Conservation (phyloP, 2,113 vertebrate genomes). For the Genyomyrus donnyi region DNA sequence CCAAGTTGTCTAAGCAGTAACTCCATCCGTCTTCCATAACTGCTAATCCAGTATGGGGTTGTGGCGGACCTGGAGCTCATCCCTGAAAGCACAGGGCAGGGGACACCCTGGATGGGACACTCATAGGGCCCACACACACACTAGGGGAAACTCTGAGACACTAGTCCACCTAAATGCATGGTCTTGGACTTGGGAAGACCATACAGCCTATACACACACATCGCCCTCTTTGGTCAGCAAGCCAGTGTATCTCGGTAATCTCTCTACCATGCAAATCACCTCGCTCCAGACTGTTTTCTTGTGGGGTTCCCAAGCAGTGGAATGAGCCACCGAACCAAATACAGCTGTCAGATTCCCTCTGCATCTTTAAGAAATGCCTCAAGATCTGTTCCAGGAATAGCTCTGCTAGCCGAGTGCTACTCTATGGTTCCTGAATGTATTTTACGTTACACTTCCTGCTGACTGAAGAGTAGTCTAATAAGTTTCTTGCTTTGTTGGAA, state of each 20-base stretch:
- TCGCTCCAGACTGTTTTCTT: not conserved
- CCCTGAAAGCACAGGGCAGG: not conserved
- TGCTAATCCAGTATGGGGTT: not conserved
- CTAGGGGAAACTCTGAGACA: not conserved
- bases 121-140: not conserved
- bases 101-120: not conserved
- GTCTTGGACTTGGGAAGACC: not conserved
- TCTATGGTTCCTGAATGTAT: not conserved
- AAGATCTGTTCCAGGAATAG: not conserved
- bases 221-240: not conserved
- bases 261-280: not conserved
- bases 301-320: not conserved
- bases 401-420: not conserved
- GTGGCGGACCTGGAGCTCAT: not conserved
- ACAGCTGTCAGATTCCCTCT: not conserved
- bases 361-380: not conserved
- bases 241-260: not conserved
- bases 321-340: not conserved
- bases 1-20: not conserved
- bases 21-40: not conserved
- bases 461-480: not conserved
- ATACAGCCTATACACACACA: not conserved
- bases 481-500: not conserved
- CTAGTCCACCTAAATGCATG: not conserved
- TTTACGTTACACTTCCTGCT: not conserved